Percentiles rank a stretch among this genome's conserved stretches.
phyloP scores from a whole-genome alignment of 1,140 invertebrate genomes.

The Mactra quadrangularis region DNA sequence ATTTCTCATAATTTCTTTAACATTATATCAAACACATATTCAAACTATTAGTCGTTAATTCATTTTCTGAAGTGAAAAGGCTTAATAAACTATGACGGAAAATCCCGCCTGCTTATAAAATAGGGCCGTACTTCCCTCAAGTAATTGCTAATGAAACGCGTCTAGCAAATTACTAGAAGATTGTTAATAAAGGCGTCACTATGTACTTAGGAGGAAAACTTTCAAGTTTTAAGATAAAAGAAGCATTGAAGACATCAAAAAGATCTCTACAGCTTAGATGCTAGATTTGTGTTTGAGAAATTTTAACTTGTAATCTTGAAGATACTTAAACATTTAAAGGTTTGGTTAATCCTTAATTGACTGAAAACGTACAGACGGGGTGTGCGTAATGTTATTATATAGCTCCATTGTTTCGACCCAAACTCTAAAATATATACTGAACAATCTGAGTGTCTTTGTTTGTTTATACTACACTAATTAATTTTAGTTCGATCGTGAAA shows the following conservation, averaged over 20 bases:
- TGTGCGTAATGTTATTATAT: not conserved
- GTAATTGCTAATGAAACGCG: not conserved
- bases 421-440: not conserved
- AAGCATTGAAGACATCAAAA: not conserved
- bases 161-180: not conserved
- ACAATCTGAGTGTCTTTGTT: too few species aligned
- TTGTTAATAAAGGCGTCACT: not conserved
- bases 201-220: not conserved
- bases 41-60: not conserved
- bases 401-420: not conserved
- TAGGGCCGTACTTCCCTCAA: not conserved
- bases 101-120: not conserved
- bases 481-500: too few species aligned
- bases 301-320: not conserved
- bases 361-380: not conserved
- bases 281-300: not conserved
- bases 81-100: not conserved
- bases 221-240: conserved; percentile 1
- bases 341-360: not conserved
- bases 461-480: too few species aligned
- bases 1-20: too few species aligned
- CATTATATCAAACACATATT: not conserved
- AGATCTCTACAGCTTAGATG: not conserved
- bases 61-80: too few species aligned
- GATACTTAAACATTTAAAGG: not conserved